These are phyloP conservation scores for Epicampocera succincta DNA, from an alignment of 2,888 invertebrate species.

Conservation along the genomic window DNA sequence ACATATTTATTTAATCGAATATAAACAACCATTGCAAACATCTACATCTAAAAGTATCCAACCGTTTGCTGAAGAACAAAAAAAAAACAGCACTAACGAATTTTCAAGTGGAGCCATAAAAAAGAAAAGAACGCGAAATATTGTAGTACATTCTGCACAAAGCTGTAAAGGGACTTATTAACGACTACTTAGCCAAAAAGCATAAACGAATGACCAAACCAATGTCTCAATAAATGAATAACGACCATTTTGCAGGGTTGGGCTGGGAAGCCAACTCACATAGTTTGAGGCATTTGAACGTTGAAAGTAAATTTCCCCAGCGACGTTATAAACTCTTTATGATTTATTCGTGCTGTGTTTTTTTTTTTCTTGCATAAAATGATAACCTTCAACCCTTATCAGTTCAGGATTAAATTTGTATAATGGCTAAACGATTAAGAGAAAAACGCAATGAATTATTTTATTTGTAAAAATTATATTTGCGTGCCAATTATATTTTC, in stretches of 20 bases:
- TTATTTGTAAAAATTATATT: slow-evolving; percentile 56
- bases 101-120: background rate
- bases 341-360: too few species aligned
- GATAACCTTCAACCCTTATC: slow-evolving; percentile 20
- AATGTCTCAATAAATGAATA: slow-evolving; percentile 30
- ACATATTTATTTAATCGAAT: background rate
- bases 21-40: background rate
- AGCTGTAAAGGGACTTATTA: slow-evolving; percentile 65
- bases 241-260: background rate
- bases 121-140: background rate
- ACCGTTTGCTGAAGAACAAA: background rate
- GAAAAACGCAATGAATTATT: too few species aligned
- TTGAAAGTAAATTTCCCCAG: slow-evolving; percentile 38
- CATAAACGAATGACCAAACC: slow-evolving; percentile 37
- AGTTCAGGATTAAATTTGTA: slow-evolving; percentile 55
- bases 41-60: too few species aligned
- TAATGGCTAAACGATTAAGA: slow-evolving; percentile 42
- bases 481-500: slow-evolving; percentile 44
- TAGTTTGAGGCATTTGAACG: slow-evolving; percentile 29
- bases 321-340: background rate
- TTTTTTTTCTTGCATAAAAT: too few species aligned
- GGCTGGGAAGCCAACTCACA: slow-evolving; percentile 1
- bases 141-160: background rate
- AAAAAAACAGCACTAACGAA: background rate
- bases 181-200: slow-evolving; percentile 61